Base-by-base conservation (phyloP, 1,140 invertebrate genomes). In the Musca domestica region DNA sequence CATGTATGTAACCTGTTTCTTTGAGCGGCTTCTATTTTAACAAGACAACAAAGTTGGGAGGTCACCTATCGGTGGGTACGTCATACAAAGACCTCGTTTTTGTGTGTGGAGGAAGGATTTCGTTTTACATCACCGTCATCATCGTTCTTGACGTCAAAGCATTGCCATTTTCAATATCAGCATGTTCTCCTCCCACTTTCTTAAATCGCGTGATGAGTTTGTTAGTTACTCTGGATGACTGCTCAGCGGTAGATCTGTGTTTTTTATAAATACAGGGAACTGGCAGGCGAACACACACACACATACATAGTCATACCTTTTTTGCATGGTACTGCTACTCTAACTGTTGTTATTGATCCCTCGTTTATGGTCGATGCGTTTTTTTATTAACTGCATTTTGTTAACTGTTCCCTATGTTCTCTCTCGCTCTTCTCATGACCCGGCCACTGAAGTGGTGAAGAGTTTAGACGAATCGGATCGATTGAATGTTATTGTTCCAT, bases 1-100 rank as follows among this genome's bases (percentile, higher is more conserved):
- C 34, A 19, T 71, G 58, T 66, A 66, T 71, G 70, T 75, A 76
- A 80, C 77, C 77, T 79, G 77, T 79, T 77, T 70, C 67, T 19
- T 56, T 56, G 25, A 56, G 52, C 52, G 52, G 22, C 52, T 25
- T 54, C 25, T 56, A 27, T 27, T 27, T 20, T 56, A 56, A 23
- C 25, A 20, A 52, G 14, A 52, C 19, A 52, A 56, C 52, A 56
- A 15, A 56, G 52, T 56, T 56, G 52, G 52, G 22, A 56, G 19
- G 34, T 41, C 34, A 41, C 34, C 34, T 12, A 41, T 41, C 34
- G 6, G 34, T 41, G 12, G 34, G 34, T 41, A 41, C 34, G 34
- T 41, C 34, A 41, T 10, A 41, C 34, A 41, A 41, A 41, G 34
- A 41, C 34, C 34, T 41, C 34, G 10, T 41, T 41, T 41, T 12